phyloP scores from a whole-genome alignment of 2,113 vertebrate species.

The Poeciliopsis prolifica region DNA sequence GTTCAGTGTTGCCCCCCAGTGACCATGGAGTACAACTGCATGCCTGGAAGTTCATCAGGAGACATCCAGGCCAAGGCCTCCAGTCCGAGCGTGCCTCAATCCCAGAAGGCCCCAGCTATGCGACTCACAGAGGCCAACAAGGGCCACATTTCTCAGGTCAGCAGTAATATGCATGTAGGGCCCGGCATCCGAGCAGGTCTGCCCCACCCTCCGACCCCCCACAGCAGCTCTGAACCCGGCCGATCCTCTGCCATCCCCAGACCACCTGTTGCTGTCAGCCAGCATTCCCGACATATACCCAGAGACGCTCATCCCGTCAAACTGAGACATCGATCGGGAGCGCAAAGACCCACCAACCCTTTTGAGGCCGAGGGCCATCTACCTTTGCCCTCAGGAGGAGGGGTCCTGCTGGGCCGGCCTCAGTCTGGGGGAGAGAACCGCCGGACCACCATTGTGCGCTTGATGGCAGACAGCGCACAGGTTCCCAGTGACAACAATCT shows the following conservation, averaged over 20 bases:
- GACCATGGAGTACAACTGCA: conserved; percentile 90
- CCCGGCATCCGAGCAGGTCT: conserved; percentile 86
- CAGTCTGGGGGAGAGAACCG: conserved; percentile 85
- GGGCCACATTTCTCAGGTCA: conserved; percentile 89
- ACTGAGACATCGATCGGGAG: conserved; percentile 87
- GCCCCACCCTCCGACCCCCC: conserved; percentile 86
- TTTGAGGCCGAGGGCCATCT: conserved; percentile 92
- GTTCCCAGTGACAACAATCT: conserved; percentile 88
- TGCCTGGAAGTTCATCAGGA: conserved; percentile 84
- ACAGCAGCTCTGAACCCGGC: conserved; percentile 87
- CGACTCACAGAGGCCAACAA: conserved; percentile 89
- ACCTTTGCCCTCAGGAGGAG: conserved; percentile 84
- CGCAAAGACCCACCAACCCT: conserved; percentile 87
- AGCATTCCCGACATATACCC: conserved; percentile 88
- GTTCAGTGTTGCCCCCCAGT: conserved; percentile 88
- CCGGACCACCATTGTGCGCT: conserved; percentile 92
- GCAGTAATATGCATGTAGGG: conserved; percentile 88
- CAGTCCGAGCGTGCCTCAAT: conserved; percentile 88
- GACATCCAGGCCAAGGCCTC: conserved; percentile 93
- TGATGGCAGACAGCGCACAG: conserved; percentile 92
- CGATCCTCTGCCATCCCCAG: conserved; percentile 82
- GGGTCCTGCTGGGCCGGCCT: conserved; percentile 90
- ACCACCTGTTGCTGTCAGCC: conserved; percentile 84
- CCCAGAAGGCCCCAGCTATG: conserved; percentile 89
- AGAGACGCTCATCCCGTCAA: conserved; percentile 86